Base-by-base conservation (phyloP, 2,888 invertebrate species). In the Vannuccia rotundouncinata region DNA sequence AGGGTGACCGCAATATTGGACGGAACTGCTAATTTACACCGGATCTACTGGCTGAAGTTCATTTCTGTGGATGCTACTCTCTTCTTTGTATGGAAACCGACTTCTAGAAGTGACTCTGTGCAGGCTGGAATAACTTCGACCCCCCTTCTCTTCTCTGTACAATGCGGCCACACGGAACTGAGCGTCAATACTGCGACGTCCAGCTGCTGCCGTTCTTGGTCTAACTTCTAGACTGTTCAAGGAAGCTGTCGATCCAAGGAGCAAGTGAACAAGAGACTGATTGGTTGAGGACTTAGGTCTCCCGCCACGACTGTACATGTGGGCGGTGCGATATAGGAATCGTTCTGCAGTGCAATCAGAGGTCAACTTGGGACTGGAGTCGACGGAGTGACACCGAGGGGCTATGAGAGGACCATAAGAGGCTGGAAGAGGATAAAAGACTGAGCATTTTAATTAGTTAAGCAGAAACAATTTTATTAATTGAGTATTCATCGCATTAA, bases 261-360 rank as follows among this genome's bases (percentile, higher is more conserved):
- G 66, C 2, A 27, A 22, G 66, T 66, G 25, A 22, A 66, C 66
- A 5, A 66, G 66, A 2, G 66, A 66, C 22, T 22, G 66, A 22
- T 22, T 66, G 66, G 66, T 66, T 17, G 66, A 66, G 5, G 66
- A 66, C 10, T 5, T 5, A 22, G 66, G 66, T 22, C 66, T 17
- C 2, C 66, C 66, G 10, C 66, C 66, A 2, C 66, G 66, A 66
- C 66, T 66, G 66, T 66, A 66, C 2, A 66, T 17, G 5, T 13
- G 66, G 66, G 66, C 66, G 66, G 66, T 66, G 66, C 66, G 66
- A 27, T 66, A 66, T 17, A 66, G 66, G 66, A 66, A 66, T 5
- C 66, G 66, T 22, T 66, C 66, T 5, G 66, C 22, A 2, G 66
- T 66, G 5, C 25, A 13, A 5, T 13, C 10, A 17, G 10, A 45